Evolutionary conservation across 2,888 invertebrate species (phyloP), one percentile per base, ranked within the genome.

Genomic region (Cheilosia urbana): DNA sequence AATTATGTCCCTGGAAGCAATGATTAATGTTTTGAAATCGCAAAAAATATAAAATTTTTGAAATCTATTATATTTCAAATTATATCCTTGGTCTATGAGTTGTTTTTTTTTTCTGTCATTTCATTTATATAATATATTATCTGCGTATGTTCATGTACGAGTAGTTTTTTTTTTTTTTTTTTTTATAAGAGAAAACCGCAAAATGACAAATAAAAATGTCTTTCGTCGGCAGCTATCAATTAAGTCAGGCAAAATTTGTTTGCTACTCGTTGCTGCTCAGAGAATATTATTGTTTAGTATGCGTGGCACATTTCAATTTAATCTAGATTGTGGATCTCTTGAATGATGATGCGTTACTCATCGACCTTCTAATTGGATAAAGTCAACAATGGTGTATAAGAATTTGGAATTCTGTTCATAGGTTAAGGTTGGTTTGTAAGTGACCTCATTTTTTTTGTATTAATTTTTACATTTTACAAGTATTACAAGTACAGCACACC

Each of bases 281-380:
- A 42, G 57, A 72, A 51, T 51, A 13, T 42, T 51, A 13, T 42
- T 76, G 71, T 57, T 85, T 85, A 81, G 66, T 85, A 85, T 85
- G 85, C 85, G 81, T 81, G 81, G 55, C 85, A 81, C 85, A 85
- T 81, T 85, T 85, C 85, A 81, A 85, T 85, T 85, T 85, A 81
- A 85, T 85, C 76, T 72, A 85, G 85, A 85, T 85, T 81, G 85
- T 77, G 76, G 66, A 77, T 81, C 81, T 85, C 51, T 76, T 77
- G 68, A 77, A 85, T 85, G 76, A 81, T 77, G 76, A 77, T 85
- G 76, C 81, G 85, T 85, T 85, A 81, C 85, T 85, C 81, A 81
- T 85, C 66, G 76, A 81, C 85, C 77, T 85, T 68, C 77, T 85
- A 85, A 85, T 85, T 85, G 81, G 81, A 81, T 81, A 81, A 71